Evolutionary conservation across 37 sponge, comb jelly and placozoan species (phyloP).

Genomic region (Theonella swinhoei): DNA sequence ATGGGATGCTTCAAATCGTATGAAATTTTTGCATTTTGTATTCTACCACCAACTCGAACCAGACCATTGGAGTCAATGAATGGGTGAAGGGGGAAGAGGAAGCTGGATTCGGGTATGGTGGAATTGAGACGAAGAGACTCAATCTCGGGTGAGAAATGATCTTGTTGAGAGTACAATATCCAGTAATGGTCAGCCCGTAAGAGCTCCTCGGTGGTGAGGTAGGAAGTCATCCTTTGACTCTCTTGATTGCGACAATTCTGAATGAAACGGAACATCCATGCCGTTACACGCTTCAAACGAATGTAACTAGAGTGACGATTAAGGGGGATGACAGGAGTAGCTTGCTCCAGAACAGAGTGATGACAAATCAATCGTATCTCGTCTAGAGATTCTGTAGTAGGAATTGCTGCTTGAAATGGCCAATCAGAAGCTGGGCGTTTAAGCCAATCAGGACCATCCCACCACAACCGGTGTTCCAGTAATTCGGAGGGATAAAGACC

Average conservation of each 20-base stretch:
- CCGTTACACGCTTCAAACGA: constrained; percentile 3
- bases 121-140: background rate
- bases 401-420: background rate
- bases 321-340: constrained; percentile 1
- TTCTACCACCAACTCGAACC: constrained; percentile 3
- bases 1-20: constrained; percentile 7
- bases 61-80: background rate
- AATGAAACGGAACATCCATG: constrained; percentile 32
- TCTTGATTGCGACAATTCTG: constrained; percentile 30
- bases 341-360: background rate
- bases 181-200: background rate
- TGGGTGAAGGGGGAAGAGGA: background rate
- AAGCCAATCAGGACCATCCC: constrained; percentile 39
- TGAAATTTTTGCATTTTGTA: background rate
- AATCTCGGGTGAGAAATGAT: constrained; percentile 7
- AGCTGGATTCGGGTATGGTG: background rate
- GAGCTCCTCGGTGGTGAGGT: background rate
- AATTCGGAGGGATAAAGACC: constrained; percentile 27
- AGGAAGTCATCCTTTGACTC: background rate
- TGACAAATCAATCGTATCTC: constrained; percentile 14
- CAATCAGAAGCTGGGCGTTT: background rate
- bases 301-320: constrained; percentile 3
- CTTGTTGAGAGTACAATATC: constrained; percentile 1
- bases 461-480: constrained; percentile 18
- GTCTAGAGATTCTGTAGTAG: background rate